Evolutionary conservation across 1,140 invertebrate species (phyloP).

Genomic region (Galendromus occidentalis): DNA sequence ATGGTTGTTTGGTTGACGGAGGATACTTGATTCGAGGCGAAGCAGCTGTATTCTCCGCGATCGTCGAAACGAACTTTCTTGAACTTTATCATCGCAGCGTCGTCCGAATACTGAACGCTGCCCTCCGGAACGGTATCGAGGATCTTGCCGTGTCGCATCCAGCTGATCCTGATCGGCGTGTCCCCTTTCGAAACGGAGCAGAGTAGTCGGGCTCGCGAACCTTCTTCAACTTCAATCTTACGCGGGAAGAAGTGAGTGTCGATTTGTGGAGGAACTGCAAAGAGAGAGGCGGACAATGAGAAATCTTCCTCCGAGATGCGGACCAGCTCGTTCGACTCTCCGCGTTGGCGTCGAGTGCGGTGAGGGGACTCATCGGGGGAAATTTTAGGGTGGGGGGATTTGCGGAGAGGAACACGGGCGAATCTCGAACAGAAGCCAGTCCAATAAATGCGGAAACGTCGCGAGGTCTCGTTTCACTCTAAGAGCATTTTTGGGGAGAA

Average conservation of each 20-base stretch:
- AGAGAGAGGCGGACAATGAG: neutral
- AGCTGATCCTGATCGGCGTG: slow-evolving; percentile 17
- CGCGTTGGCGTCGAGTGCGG: too few species aligned
- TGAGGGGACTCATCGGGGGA: too few species aligned
- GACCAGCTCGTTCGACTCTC: too few species aligned
- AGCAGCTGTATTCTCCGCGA: slow-evolving; percentile 17
- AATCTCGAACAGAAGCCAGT: too few species aligned
- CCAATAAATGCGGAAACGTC: too few species aligned
- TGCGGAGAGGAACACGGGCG: too few species aligned
- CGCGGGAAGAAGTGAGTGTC: slow-evolving; percentile 18
- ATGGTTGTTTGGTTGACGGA: slow-evolving; percentile 17
- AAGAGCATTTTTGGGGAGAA: too few species aligned
- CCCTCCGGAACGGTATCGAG: slow-evolving; percentile 12
- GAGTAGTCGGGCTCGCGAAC: slow-evolving; percentile 39
- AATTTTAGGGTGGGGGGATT: too few species aligned
- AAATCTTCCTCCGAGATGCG: too few species aligned
- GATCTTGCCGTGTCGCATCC: slow-evolving; percentile 15
- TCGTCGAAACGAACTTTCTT: slow-evolving; percentile 14
- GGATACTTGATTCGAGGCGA: slow-evolving; percentile 17
- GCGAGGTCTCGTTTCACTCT: too few species aligned
- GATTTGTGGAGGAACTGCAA: slow-evolving; percentile 18
- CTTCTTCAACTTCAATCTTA: slow-evolving; percentile 39
- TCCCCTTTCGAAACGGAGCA: slow-evolving; percentile 18
- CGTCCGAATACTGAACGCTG: slow-evolving; percentile 15
- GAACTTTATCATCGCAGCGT: slow-evolving; percentile 17